Evolutionary conservation across 2,113 vertebrate genomes (phyloP), one percentile per base, ranked within the genome.

Genomic region (Vombatus ursinus): DNA sequence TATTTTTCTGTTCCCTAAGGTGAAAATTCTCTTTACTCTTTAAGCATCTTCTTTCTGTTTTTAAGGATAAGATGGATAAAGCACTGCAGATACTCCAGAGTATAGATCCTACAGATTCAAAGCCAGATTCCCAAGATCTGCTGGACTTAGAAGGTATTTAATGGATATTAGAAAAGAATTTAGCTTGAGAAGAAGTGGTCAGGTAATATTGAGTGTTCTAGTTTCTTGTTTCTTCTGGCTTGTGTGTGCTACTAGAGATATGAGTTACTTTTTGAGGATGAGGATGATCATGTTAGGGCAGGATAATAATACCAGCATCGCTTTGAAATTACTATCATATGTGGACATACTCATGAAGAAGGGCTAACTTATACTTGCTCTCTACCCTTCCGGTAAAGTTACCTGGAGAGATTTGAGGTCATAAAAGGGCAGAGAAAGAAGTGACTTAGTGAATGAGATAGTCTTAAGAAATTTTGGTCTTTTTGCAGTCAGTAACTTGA

Each of bases 31-130:
- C 11, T 47, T 94, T 37, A 49, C 84, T 47, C 97, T 37, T 50
- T 90, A 93, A 92, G 61, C 96, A 49, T 93, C 52, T 89, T 93
- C 0, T 92, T 92, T 90, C 89, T 51, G 1, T 93, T 96, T 95
- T 98, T 49, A 98, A 99, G 99, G 99, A 98, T 22, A 99, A 99
- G 97, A 99, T 99, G 99, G 99, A 99, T 98, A 99, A 98, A 98
- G 98, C 99, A 0, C 98, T 99, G 96, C 99, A 99, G 52, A 98
- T 99, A 16, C 99, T 99, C 31, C 99, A 99, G 98, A 99, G 99
- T 92, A 99, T 99, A 96, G 99, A 99, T 97, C 99, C 99, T 51
- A 99, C 99, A 1, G 99, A 99, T 97, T 95, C 99, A 23, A 98
- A 98, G 94, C 99, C 99, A 0, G 99, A 99, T 96, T 98, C 99